Conservation (phyloP, 2,888 invertebrate genomes). For the Acanthosepion pharaonis region DNA sequence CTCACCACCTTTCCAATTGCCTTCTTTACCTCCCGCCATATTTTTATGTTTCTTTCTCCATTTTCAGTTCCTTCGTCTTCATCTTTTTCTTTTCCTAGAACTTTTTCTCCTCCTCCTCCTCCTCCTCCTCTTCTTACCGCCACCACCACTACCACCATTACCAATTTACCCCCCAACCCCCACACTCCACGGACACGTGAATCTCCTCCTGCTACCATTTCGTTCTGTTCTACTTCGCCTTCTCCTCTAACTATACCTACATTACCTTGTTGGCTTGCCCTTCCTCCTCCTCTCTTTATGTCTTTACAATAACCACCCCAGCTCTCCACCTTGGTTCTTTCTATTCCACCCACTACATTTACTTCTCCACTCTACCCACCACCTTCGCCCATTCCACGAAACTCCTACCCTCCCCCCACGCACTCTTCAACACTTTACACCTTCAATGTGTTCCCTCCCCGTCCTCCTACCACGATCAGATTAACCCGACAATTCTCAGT, state of each 20-base stretch:
- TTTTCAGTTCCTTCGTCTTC: neutral
- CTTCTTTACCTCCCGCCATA: neutral
- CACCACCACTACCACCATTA: neutral
- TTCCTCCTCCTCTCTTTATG: neutral
- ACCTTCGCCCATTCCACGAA: neutral
- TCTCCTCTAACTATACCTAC: neutral
- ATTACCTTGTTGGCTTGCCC: neutral
- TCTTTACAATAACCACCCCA: neutral
- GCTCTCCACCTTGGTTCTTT: neutral
- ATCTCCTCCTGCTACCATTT: neutral
- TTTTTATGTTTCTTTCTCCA: neutral
- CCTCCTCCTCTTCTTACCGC: neutral
- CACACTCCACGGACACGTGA: too few relatives aligned
- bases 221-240: neutral
- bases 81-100: neutral
- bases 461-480: neutral
- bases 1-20: neutral
- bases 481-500: neutral
- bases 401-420: neutral
- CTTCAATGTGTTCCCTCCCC: neutral
- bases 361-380: neutral
- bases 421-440: neutral
- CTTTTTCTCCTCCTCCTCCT: neutral
- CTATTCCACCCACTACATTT: constrained; percentile 6
- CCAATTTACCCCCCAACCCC: neutral